Conservation (phyloP, 2,797 vertebrate genomes). For the Semaprochilodus insignis region DNA sequence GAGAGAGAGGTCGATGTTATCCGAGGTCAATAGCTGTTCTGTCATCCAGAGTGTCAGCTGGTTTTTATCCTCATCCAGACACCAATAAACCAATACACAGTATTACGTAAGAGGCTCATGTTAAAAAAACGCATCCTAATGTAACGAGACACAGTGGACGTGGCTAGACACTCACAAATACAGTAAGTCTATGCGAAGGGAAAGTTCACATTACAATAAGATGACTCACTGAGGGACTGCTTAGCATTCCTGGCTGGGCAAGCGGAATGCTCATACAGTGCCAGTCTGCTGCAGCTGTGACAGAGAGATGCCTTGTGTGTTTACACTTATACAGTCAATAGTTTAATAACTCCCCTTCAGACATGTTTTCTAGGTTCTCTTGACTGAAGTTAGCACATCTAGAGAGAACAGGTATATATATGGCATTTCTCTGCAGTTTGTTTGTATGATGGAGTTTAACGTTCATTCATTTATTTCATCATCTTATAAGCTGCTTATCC, state of each 20-base stretch:
- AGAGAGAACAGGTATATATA: no score
- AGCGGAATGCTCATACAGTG: not conserved
- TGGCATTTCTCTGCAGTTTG: no score
- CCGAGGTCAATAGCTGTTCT: not conserved
- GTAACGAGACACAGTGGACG: not conserved
- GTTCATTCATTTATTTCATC: no score
- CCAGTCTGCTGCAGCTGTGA: not conserved
- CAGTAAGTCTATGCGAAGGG: not conserved
- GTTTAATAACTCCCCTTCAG: not conserved
- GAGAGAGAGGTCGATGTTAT: not conserved
- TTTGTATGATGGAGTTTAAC: no score
- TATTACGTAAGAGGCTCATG: not conserved
- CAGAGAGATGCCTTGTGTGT: not conserved
- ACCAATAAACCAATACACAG: not conserved
- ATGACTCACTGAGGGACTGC: not conserved
- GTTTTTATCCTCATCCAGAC: conserved; percentile 13
- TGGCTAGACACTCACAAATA: not conserved
- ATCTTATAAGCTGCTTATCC: no score
- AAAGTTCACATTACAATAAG: not conserved
- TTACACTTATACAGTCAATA: not conserved
- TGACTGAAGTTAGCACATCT: no score
- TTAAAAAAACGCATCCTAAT: not conserved
- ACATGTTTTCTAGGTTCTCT: no score
- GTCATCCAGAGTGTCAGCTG: conserved; percentile 9
- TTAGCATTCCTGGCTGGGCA: not conserved